A percentile compares a stretch with the other conserved stretches of the same genome.
Evolutionary conservation across 2,888 invertebrate genomes (phyloP).

Genomic region (Platycheirus rosarum): DNA sequence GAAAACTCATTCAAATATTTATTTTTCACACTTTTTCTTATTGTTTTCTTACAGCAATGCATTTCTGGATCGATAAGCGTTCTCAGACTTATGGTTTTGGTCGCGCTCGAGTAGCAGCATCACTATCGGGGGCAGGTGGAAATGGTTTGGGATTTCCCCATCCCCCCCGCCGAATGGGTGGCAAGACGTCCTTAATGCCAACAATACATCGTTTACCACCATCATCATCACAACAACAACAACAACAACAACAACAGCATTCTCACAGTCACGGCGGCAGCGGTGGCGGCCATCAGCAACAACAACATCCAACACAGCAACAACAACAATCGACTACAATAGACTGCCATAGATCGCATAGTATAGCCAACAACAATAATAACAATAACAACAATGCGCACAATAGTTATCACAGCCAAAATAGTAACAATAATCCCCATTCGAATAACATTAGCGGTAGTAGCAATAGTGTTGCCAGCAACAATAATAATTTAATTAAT

Average conservation of each 20-base stretch:
- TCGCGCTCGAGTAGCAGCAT: constrained; percentile 87
- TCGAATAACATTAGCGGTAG: constrained; percentile 62
- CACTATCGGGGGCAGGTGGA: constrained; percentile 85
- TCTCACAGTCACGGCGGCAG: constrained; percentile 55
- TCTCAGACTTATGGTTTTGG: constrained; percentile 90
- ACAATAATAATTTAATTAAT: constrained; percentile 52
- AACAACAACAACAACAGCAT: constrained; percentile 64
- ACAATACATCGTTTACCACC: constrained; percentile 88
- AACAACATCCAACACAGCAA: constrained; percentile 69
- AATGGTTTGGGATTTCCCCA: constrained; percentile 83
- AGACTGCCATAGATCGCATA: constrained; percentile 75
- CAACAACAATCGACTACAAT: constrained; percentile 74
- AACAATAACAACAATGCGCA: constrained; percentile 72
- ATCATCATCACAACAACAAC: constrained; percentile 67
- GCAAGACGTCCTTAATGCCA: constrained; percentile 84
- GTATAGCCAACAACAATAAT: constrained; percentile 73
- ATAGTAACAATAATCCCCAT: constrained; percentile 64
- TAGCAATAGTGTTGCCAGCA: constrained; percentile 74
- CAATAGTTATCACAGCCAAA: constrained; percentile 63
- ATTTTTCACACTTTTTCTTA: constrained; percentile 16
- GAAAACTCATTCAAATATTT: constrained; percentile 21
- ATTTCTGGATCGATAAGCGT: constrained; percentile 94
- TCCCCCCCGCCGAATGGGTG: constrained; percentile 82
- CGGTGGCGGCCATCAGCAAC: constrained; percentile 74
- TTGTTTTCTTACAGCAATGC: constrained; percentile 84